Base-by-base conservation (phyloP, 2,113 vertebrate species). In the Pseudorhombus dupliciocellatus region DNA sequence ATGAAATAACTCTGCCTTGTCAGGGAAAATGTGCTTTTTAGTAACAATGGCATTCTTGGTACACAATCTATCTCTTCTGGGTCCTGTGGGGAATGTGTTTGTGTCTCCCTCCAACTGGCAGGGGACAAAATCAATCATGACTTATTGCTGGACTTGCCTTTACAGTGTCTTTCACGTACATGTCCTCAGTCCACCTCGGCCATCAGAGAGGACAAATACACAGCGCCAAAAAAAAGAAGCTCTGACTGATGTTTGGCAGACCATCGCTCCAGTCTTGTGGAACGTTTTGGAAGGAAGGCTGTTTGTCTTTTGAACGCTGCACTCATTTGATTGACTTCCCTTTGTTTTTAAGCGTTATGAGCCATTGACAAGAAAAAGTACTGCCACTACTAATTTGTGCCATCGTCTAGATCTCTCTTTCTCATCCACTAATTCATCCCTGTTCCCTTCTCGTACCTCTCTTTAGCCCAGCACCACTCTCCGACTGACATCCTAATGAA, bases 61-160 rank as follows among this genome's bases (percentile, higher is more conserved):
- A 63, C 85, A 80, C 88, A 87, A 90, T 90, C 85, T 88, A 84
- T 90, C 83, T 84, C 82, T 53, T 61, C 31, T 11, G 34, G 63
- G 61, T 68, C 79, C 89, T 40, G 71, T 85, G 75, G 86, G 86
- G 81, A 84, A 84, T 75, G 54, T 81, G 83, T 84, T 84, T 85
- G 84, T 84, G 66, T 86, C 77, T 78, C 83, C 67, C 71, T 68
- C 81, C 73, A 82, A 79, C 66, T 75, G 84, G 77, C 85, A 88
- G 84, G 78, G 84, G 88, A 90, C 80, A 84, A 73, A 92, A 90
- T 89, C 89, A 88, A 90, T 91, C 89, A 89, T 82, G 83, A 87
- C 79, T 88, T 85, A 86, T 90, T 89, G 89, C 87, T 85, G 81
- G 84, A 83, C 79, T 80, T 73, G 86, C 76, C 77, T 87, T 80